These are phyloP conservation scores for Halocynthia aurantium DNA, from an alignment of 23 tunicate genomes.

Conservation along the genomic window DNA sequence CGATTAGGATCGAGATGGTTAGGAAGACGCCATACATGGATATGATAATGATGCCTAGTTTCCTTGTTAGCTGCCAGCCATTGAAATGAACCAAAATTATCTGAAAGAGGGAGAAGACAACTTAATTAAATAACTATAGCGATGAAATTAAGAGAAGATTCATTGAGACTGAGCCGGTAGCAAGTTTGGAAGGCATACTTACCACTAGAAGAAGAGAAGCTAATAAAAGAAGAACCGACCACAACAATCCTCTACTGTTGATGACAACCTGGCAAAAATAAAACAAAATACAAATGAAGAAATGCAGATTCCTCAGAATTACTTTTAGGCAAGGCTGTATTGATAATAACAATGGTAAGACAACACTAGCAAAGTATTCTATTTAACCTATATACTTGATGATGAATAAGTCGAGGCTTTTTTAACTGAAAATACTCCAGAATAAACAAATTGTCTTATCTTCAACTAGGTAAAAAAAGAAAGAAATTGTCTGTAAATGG, in stretches of 20 bases:
- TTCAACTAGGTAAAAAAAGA: too few species aligned
- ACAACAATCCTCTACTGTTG: conserved; percentile 25
- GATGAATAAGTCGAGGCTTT: neutral
- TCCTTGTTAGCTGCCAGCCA: conserved; percentile 64
- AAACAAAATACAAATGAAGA: neutral
- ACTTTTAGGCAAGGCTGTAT: too few species aligned
- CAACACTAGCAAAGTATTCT: neutral
- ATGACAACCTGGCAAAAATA: conserved; percentile 17
- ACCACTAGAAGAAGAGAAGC: conserved; percentile 22
- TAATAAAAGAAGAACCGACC: conserved; percentile 17
- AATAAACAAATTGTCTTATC: too few species aligned
- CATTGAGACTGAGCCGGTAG: neutral
- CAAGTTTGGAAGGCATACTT: conserved; percentile 5
- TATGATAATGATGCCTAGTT: conserved; percentile 58
- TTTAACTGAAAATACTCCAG: too few species aligned
- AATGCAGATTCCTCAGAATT: neutral
- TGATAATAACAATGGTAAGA: neutral
- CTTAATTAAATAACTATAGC: neutral
- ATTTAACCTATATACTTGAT: neutral
- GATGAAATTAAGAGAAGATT: neutral
- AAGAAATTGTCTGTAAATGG: too few species aligned
- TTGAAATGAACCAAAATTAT: conserved; percentile 2
- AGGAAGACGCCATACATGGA: conserved; percentile 71
- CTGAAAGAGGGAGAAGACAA: neutral
- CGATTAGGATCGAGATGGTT: conserved; percentile 61